Base-by-base conservation (phyloP, 2,113 vertebrate genomes). In the Amphilophus citrinellus region DNA sequence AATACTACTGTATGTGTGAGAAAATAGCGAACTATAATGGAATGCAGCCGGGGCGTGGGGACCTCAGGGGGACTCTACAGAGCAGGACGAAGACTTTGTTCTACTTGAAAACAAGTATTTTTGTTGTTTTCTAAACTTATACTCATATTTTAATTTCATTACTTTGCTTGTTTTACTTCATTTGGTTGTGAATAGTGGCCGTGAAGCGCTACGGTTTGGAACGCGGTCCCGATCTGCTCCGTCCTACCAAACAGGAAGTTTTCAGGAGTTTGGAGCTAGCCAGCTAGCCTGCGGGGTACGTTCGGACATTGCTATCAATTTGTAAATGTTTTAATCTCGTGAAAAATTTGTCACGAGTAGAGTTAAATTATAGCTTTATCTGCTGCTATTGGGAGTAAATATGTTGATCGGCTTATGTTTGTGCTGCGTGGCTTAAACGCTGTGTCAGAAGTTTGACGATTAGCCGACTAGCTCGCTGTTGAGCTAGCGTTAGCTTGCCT, bases 171-270 rank as follows among this genome's bases (percentile, higher is more conserved):
- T 5, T 73, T 66, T 73, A n/a, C 37, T 57, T 18, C 15, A 5
- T 18, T 58, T 58, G 17, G 32, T 27, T 73, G 27, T n/a, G 27
- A 27, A 20, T 32, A 1, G 3, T 61, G 24, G 42, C 10, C 2
- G 10, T 42, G 10, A 8, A 1, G 1, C 1, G 0, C 1, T 1
- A 10, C 11, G 13, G 63, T 56, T 82, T 87, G 77, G 87, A 58
- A 82, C 11, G 0, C 2, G 17, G 11, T 77, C 65, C 17, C 9
- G n/a, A 13, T 2, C 13, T 3, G 14, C 18, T 27, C 11, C 2
- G 30, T 86, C 57, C n/a, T 24, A 87, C n/a, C 84, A 79, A 92
- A 89, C 92, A 92, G 92, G 93, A 94, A 92, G 91, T 91, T 57
- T 75, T 61, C 4, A 18, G 27, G 39, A 83, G 73, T 75, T 84